Evolutionary conservation across 2,113 vertebrate species (phyloP).

Genomic region (Phycodurus eques): DNA sequence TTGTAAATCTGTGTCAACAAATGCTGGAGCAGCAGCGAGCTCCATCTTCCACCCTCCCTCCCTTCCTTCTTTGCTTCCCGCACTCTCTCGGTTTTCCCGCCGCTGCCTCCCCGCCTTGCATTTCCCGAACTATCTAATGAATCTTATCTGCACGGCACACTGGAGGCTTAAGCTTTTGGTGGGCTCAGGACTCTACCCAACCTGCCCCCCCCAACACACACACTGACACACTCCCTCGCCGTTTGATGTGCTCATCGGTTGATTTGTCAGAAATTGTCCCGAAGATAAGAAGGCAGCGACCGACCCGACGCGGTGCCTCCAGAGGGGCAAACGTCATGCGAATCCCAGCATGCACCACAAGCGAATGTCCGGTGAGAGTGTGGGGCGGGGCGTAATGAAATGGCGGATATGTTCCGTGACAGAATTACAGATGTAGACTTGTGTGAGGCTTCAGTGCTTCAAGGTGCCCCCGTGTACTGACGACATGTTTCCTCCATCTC

Average conservation of each 20-base stretch:
- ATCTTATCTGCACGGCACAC: conserved; percentile 71
- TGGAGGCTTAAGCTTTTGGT: conserved; percentile 68
- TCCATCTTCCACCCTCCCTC: conserved; percentile 43
- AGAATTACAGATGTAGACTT: conserved; percentile 47
- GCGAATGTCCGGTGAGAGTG: conserved; percentile 18
- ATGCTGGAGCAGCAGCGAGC: conserved; percentile 63
- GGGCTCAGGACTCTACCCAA: conserved; percentile 49
- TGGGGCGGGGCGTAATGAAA: conserved; percentile 32
- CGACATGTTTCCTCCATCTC: conserved; percentile 40
- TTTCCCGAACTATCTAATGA: conserved; percentile 70
- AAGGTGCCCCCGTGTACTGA: conserved; percentile 51
- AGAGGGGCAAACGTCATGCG: conserved; percentile 43
- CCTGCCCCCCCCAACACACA: conserved; percentile 9
- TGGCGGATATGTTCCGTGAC: conserved; percentile 53
- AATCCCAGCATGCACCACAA: conserved; percentile 30
- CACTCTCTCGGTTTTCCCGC: conserved; percentile 26
- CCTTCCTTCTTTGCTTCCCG: conserved; percentile 18
- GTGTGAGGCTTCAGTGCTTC: conserved; percentile 47
- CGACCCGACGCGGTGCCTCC: conserved; percentile 45
- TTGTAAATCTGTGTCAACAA: conserved; percentile 71
- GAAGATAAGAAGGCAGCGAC: conserved; percentile 56
- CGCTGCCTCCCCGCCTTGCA: conserved; percentile 47
- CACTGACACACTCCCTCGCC: conserved; percentile 17
- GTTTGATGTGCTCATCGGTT: conserved; percentile 60
- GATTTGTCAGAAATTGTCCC: conserved; percentile 58